Conservation (phyloP, 2,113 vertebrate genomes). For the Brachirus orientalis region DNA sequence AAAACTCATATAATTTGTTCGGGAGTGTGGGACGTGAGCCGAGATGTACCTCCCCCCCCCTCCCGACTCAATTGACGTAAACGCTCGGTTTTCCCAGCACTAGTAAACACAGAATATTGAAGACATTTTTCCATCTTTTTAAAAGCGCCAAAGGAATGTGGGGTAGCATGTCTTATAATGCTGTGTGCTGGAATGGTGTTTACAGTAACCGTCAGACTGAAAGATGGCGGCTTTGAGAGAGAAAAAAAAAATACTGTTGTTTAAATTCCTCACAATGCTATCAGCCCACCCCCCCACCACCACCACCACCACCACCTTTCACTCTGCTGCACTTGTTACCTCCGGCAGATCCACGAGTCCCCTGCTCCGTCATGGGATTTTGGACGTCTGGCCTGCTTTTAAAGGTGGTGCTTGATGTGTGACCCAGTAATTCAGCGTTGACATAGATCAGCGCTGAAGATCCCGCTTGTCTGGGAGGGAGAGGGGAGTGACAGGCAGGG, state of each 20-base stretch:
- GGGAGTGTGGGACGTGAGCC: too few species aligned
- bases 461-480: slow-evolving; percentile 15
- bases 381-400: slow-evolving; percentile 72
- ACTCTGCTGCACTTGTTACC: slow-evolving; percentile 46
- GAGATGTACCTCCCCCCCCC: too few species aligned
- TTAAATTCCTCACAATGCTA: slow-evolving; percentile 83
- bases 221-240: slow-evolving; percentile 82
- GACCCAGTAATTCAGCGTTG: slow-evolving; percentile 60
- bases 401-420: slow-evolving; percentile 66
- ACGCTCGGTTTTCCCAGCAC: slow-evolving; percentile 19
- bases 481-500: not conserved
- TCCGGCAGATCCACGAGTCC: slow-evolving; percentile 45
- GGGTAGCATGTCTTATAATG: slow-evolving; percentile 80
- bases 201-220: slow-evolving; percentile 86
- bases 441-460: slow-evolving; percentile 52
- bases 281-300: slow-evolving; percentile 53
- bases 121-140: slow-evolving; percentile 65
- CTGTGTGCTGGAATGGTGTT: slow-evolving; percentile 82
- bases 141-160: slow-evolving; percentile 76
- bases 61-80: slow-evolving; percentile 52
- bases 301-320: slow-evolving; percentile 20
- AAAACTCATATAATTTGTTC: too few species aligned
- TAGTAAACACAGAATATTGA: slow-evolving; percentile 63
- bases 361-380: slow-evolving; percentile 61
- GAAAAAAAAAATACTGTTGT: slow-evolving; percentile 84